phyloP scores from a whole-genome alignment of 1,140 invertebrate genomes.

The Gryon sp. region DNA sequence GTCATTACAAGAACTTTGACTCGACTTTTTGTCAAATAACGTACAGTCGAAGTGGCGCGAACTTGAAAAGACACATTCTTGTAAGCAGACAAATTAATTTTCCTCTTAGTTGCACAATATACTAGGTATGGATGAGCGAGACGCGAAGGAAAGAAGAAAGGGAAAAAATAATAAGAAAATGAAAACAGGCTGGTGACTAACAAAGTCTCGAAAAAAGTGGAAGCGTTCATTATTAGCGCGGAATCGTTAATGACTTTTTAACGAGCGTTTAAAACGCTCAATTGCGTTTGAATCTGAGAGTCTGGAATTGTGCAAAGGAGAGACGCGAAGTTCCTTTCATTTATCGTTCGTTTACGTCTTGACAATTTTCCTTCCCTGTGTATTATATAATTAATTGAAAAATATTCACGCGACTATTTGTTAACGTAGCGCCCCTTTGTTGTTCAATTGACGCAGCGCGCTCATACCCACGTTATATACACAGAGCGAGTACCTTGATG shows the following conservation, averaged over 20 bases:
- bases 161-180: no score
- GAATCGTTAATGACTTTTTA: conserved; percentile 66
- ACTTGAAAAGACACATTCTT: no score
- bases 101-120: no score
- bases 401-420: no score
- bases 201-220: conserved; percentile 51
- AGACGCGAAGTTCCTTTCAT: not conserved
- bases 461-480: no score
- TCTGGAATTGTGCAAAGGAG: conserved; percentile 25
- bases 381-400: conserved; percentile 47
- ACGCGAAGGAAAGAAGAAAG: conserved; percentile 6
- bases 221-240: conserved; percentile 59
- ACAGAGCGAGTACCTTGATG: no score
- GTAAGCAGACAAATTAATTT: no score
- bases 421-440: no score
- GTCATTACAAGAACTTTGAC: no score
- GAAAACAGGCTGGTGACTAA: conserved; percentile 31
- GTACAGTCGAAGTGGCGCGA: no score
- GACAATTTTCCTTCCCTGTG: conserved; percentile 46
- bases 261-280: conserved; percentile 62
- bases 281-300: conserved; percentile 30
- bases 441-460: no score
- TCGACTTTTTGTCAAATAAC: no score
- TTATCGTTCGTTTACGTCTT: conserved; percentile 12
- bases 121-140: not conserved